Evolutionary conservation across 2,888 invertebrate species (phyloP).

Genomic region (Ennomos quercinarius): DNA sequence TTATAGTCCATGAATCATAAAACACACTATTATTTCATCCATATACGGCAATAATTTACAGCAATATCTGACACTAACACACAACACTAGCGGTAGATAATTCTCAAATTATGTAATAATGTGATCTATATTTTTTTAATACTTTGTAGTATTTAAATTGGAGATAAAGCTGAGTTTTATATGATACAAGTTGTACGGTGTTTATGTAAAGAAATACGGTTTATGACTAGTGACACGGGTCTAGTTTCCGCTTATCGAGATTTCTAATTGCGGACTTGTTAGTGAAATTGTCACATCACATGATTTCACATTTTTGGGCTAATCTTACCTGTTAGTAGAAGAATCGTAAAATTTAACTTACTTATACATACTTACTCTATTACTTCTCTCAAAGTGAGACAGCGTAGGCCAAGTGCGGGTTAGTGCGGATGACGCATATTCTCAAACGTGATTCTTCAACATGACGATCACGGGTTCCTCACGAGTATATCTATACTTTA

Average conservation of each 20-base stretch:
- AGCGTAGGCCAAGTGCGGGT: too few relatives aligned
- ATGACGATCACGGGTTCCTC: too few relatives aligned
- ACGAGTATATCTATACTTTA: too few relatives aligned
- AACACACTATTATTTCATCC: too few relatives aligned
- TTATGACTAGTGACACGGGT: constrained; percentile 10
- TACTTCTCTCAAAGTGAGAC: too few relatives aligned
- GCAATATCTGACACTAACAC: not conserved
- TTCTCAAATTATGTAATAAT: constrained; percentile 17
- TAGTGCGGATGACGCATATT: too few relatives aligned
- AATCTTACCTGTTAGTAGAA: too few relatives aligned
- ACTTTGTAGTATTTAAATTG: constrained; percentile 9
- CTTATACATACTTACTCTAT: too few relatives aligned
- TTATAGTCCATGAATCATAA: too few relatives aligned
- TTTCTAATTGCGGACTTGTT: constrained; percentile 14
- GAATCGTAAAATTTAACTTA: too few relatives aligned
- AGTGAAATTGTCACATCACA: constrained; percentile 12
- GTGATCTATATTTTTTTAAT: constrained; percentile 2
- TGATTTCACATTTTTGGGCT: constrained; percentile 1
- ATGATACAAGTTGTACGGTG: constrained; percentile 7
- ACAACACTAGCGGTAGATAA: constrained; percentile 7
- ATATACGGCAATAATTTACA: not conserved
- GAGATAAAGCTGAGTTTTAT: constrained; percentile 4
- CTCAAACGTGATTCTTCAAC: too few relatives aligned
- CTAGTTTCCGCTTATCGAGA: constrained; percentile 20
- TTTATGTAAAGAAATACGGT: constrained; percentile 21